Evolutionary conservation across 2,797 vertebrate genomes (phyloP), one percentile per base, ranked within the genome.

Genomic region (Muraenolepis orangiensis): DNA sequence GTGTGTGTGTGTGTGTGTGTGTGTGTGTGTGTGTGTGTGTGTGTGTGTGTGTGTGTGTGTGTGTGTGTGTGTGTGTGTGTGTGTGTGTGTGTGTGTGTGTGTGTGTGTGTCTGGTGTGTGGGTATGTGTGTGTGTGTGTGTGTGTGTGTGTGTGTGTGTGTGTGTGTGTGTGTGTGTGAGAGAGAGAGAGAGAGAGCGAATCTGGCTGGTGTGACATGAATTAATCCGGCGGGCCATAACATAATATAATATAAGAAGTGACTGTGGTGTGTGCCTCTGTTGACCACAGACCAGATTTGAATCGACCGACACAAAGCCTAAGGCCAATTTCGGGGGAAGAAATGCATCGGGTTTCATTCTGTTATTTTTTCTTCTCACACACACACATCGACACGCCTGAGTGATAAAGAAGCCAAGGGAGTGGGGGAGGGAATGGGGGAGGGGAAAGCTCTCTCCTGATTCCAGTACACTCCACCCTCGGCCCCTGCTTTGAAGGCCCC

Each of bases 401-500:
- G 18, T 23, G 31, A 69, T 18, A 14, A 14, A 69, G 42, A 73
- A 11, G 72, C 40, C 67, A 40, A 70, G 28, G 18, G 28, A 23
- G 31, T 11, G 66, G 57, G 72, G 36, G 40, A 73, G 13, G 69
- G 77, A 82, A 72, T 64, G 72, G 38, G 29, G 4, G 46, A 75
- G 34, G 11, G 36, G 32, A 89, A 91, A 87, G 83, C 89, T 46
- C 76, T 80, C 71, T 72, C 75, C 36, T 38, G 69, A 86, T 89
- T 90, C 88, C 87, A 90, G 89, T 90, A 7, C 7, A 7, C 32
- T 46, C 42, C 18, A 13, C 42, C 11, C 42, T 11, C 42, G 2
- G 12, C 2, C 42, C 18, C 90, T 86, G 88, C 91, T 90, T 91
- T 91, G 89, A 88, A 90, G 88, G 89, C 83, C 84, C 92, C 91